These are phyloP conservation scores for Pogonognathellus flavescens DNA, from an alignment of 1,140 invertebrate genomes.

Conservation along the genomic window DNA sequence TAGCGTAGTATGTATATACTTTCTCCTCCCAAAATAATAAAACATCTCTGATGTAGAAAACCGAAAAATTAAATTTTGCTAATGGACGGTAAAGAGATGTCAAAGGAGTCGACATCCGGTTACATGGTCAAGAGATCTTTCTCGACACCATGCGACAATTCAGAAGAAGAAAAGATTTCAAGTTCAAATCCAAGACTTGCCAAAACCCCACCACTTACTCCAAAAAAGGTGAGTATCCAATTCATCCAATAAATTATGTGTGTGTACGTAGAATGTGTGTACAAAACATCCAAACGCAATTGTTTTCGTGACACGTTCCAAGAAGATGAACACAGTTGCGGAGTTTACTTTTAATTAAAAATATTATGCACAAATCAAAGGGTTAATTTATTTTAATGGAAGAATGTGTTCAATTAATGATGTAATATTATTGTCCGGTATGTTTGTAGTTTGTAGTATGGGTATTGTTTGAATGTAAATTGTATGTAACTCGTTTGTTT, in stretches of 20 bases:
- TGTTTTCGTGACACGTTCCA: too few species aligned
- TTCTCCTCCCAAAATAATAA: constrained; percentile 46
- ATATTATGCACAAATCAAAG: too few species aligned
- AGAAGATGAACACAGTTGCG: too few species aligned
- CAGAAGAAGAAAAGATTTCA: constrained; percentile 17
- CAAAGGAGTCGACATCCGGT: constrained; percentile 45
- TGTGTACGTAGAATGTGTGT: too few species aligned
- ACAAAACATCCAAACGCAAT: too few species aligned
- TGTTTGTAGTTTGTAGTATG: too few species aligned
- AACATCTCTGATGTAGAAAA: constrained; percentile 43
- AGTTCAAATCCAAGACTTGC: constrained; percentile 52
- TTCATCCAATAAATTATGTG: background rate
- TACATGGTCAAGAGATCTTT: constrained; percentile 59
- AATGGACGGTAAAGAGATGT: constrained; percentile 44
- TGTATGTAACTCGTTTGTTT: too few species aligned
- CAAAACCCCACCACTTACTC: constrained; percentile 58
- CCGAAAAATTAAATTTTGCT: constrained; percentile 19
- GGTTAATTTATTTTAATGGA: too few species aligned
- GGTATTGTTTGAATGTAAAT: too few species aligned
- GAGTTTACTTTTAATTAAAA: too few species aligned
- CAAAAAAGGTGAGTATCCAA: constrained; percentile 26
- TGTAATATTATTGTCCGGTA: too few species aligned
- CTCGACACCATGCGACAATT: constrained; percentile 56
- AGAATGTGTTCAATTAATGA: too few species aligned
- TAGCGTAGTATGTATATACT: constrained; percentile 34